A percentile compares a stretch with the other conserved stretches of the same genome.
These are phyloP conservation scores for Melanerpes aurifrons DNA, from an alignment of 2,113 vertebrate genomes.

Conservation along the genomic window DNA sequence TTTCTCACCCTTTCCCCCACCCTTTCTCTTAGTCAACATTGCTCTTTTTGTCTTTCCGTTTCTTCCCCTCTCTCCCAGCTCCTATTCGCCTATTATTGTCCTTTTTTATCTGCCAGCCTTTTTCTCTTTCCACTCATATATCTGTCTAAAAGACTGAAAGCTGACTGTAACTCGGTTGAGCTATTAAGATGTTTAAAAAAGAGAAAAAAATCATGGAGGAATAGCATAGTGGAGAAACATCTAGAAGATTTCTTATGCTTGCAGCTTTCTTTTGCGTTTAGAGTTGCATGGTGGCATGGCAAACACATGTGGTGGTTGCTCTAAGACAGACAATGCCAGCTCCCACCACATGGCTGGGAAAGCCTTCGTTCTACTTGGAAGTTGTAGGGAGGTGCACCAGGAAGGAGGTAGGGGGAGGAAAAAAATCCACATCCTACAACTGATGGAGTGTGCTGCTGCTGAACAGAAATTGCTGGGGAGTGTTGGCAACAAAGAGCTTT, in stretches of 20 bases:
- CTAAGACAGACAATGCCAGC: background rate
- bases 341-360: background rate
- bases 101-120: background rate
- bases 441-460: background rate
- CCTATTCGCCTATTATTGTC: background rate
- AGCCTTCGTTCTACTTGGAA: background rate
- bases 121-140: background rate
- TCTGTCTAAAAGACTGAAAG: conserved; percentile 5
- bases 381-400: background rate
- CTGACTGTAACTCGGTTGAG: background rate
- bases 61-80: background rate
- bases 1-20: background rate
- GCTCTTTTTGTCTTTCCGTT: background rate
- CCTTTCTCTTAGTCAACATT: background rate
- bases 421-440: background rate
- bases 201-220: background rate
- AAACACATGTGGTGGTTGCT: background rate
- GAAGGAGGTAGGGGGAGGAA: background rate
- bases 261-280: conserved; percentile 11
- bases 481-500: background rate
- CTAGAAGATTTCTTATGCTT: background rate
- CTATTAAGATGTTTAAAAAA: background rate
- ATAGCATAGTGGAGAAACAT: background rate
- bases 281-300: background rate
- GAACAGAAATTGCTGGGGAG: background rate